These are phyloP conservation scores for Diadema setosum DNA, from an alignment of 35 echinoderm and acorn worm species.

Conservation along the genomic window DNA sequence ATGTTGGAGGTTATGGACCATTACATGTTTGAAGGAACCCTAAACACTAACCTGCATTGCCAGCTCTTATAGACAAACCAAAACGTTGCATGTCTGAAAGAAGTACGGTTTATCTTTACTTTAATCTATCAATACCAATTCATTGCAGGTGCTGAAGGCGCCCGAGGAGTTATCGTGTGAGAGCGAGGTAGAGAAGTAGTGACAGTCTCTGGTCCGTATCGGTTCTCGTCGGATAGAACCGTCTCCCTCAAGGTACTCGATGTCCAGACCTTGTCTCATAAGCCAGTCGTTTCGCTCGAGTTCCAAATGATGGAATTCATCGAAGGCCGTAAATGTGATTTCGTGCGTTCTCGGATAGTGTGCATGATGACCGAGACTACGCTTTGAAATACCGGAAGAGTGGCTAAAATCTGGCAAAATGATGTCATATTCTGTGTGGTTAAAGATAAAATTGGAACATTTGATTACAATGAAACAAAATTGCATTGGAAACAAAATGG, in stretches of 20 bases:
- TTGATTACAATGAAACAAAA: too few relatives aligned
- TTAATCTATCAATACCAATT: not conserved
- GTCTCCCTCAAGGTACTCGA: not conserved
- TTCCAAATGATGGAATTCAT: not conserved
- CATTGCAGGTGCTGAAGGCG: not conserved
- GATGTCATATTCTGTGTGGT: constrained; percentile 6
- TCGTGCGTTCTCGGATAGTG: not conserved
- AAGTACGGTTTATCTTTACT: not conserved
- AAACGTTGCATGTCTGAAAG: not conserved
- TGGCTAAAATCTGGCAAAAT: not conserved
- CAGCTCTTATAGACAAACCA: not conserved
- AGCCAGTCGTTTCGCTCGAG: not conserved
- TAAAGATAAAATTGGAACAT: too few relatives aligned
- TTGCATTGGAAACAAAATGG: too few relatives aligned
- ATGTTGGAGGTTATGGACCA: not conserved
- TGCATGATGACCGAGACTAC: not conserved
- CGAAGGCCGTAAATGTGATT: not conserved
- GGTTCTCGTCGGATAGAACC: not conserved
- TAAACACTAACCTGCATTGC: not conserved
- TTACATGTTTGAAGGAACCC: not conserved
- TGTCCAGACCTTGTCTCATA: not conserved
- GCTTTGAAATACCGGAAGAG: not conserved
- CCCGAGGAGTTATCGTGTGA: not conserved
- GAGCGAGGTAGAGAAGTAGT: not conserved
- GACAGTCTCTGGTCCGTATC: not conserved